A percentile compares a stretch with the other conserved stretches of the same genome.
Conservation (phyloP, 2,797 vertebrate genomes). For the Dicrostonyx torquatus region DNA sequence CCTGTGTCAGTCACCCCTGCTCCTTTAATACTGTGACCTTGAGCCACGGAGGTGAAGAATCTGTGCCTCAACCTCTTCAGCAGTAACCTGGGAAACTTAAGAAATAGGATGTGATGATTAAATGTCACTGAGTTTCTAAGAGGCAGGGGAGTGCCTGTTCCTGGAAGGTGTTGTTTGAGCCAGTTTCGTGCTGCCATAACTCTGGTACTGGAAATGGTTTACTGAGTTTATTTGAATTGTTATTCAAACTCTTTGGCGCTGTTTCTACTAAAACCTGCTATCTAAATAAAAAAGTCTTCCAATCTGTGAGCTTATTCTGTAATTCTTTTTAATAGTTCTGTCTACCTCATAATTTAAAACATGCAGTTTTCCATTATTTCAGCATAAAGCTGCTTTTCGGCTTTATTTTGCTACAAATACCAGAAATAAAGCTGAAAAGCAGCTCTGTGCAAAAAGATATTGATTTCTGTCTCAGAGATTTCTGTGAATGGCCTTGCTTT, state of each 20-base stretch:
- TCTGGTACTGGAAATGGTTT: not conserved
- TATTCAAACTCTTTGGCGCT: not conserved
- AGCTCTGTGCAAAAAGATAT: not conserved
- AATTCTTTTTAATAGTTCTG: not conserved
- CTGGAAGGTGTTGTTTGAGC: not conserved
- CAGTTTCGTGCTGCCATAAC: not conserved
- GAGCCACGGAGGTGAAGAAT: not conserved
- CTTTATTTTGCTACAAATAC: slow-evolving; percentile 23
- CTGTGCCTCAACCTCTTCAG: not conserved
- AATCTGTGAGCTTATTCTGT: not conserved
- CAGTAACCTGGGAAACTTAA: not conserved
- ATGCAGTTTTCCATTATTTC: not conserved
- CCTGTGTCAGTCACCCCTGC: not conserved
- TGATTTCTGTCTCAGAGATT: not conserved
- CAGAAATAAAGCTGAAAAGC: not conserved
- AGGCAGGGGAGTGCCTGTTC: too few species aligned
- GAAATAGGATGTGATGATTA: not conserved
- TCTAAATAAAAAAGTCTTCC: not conserved
- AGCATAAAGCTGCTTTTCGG: not conserved
- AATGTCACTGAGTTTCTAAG: not conserved
- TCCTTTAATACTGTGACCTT: not conserved
- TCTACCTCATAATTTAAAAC: not conserved
- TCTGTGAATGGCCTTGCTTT: not conserved
- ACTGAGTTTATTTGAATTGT: not conserved
- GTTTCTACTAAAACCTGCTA: not conserved